phyloP scores from a whole-genome alignment of 1,140 invertebrate species.

The Drosophila nasuta region DNA sequence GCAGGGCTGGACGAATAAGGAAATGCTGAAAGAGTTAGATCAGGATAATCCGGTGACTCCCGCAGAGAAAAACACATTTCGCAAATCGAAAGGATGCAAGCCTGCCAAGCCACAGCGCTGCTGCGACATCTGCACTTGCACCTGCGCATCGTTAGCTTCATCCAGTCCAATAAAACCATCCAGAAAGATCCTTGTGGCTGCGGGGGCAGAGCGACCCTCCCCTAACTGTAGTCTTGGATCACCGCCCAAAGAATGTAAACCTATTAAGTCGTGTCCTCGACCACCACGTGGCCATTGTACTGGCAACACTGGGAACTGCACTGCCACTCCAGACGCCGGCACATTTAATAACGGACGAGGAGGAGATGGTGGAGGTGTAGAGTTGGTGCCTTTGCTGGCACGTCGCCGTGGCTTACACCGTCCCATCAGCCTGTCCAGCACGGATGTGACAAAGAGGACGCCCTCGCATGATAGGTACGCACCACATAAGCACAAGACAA shows the following conservation, averaged over 20 bases:
- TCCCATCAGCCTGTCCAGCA: conserved; percentile 85
- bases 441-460: conserved; percentile 87
- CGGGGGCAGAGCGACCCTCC: conserved; percentile 31
- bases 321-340: conserved; percentile 51
- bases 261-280: conserved; percentile 60
- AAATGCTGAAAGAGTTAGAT: conserved; percentile 81
- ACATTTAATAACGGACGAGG: conserved; percentile 28
- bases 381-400: conserved; percentile 88
- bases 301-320: conserved; percentile 53
- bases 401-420: conserved; percentile 84
- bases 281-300: conserved; percentile 55
- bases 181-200: conserved; percentile 23
- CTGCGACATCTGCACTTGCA: conserved; percentile 78
- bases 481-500: conserved; percentile 74
- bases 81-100: conserved; percentile 62
- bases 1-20: conserved; percentile 83
- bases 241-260: conserved; percentile 65
- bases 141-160: conserved; percentile 60
- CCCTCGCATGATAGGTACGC: conserved; percentile 84
- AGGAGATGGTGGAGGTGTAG: conserved; percentile 86
- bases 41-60: conserved; percentile 81
- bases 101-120: conserved; percentile 63
- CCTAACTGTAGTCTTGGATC: conserved; percentile 43
- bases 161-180: conserved; percentile 47
- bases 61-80: conserved; percentile 76